Evolutionary conservation across 2,888 invertebrate genomes (phyloP).

Genomic region (Aleiodes alternator): DNA sequence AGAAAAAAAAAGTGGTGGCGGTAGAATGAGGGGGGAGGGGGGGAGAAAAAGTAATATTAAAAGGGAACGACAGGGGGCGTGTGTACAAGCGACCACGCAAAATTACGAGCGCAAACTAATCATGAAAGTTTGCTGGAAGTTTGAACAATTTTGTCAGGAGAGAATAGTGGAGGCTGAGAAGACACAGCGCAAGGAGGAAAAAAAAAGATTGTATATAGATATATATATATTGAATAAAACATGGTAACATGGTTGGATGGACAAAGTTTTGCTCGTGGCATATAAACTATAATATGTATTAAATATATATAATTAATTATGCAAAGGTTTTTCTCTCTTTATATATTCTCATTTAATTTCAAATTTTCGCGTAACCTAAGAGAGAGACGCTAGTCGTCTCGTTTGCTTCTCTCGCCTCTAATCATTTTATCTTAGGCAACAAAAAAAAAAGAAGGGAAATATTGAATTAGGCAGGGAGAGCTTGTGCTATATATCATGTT

Average conservation of each 20-base stretch:
- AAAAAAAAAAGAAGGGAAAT: not conserved
- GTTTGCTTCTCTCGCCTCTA: not conserved
- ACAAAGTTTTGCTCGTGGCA: constrained; percentile 24
- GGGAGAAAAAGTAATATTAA: constrained; percentile 16
- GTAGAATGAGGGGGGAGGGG: not conserved
- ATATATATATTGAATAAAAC: constrained; percentile 15
- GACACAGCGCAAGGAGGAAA: constrained; percentile 22
- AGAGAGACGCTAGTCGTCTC: constrained; percentile 45
- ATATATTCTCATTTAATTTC: constrained; percentile 1
- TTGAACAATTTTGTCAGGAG: constrained; percentile 30
- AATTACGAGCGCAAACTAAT: constrained; percentile 39
- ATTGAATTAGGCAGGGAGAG: not conserved
- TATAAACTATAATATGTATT: constrained; percentile 15
- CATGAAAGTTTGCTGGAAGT: constrained; percentile 31
- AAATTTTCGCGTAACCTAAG: constrained; percentile 23
- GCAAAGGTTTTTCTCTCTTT: no score
- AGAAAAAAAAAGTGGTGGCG: not conserved
- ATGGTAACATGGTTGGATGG: constrained; percentile 12
- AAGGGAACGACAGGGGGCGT: constrained; percentile 30
- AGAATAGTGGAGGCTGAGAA: constrained; percentile 30
- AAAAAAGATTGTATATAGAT: not conserved
- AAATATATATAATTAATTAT: not conserved
- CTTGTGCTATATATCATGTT: constrained; percentile 11
- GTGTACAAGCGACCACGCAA: constrained; percentile 36
- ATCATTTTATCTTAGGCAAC: not conserved